Conservation (phyloP, 2,888 invertebrate genomes). For the Luffia ferchaultella region DNA sequence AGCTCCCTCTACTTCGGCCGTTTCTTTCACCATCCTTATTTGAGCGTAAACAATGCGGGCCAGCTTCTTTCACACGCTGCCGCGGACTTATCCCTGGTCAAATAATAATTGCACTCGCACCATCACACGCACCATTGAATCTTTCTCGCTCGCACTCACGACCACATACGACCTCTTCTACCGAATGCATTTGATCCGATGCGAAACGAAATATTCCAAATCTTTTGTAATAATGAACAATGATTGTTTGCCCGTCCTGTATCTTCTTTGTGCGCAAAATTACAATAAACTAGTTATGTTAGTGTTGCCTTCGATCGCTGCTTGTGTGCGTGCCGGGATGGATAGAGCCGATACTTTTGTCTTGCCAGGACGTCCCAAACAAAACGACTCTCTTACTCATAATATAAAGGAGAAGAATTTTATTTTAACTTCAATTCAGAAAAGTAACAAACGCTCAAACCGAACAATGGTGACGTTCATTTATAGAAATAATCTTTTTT, state of each 20-base stretch:
- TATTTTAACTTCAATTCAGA: conserved; percentile 64
- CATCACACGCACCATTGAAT: conserved; percentile 36
- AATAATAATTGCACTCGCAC: conserved; percentile 61
- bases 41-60: conserved; percentile 60
- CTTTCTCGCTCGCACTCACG: conserved; percentile 32
- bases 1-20: conserved; percentile 32
- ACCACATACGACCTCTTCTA: conserved; percentile 43
- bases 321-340: conserved; percentile 52
- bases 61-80: conserved; percentile 63
- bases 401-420: conserved; percentile 64
- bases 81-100: conserved; percentile 62
- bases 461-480: conserved; percentile 58
- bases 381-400: conserved; percentile 55
- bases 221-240: conserved; percentile 66
- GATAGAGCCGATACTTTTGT: conserved; percentile 61
- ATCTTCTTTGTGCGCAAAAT: conserved; percentile 63
- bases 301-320: conserved; percentile 35
- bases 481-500: conserved; percentile 66
- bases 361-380: conserved; percentile 62
- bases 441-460: conserved; percentile 57
- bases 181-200: conserved; percentile 58
- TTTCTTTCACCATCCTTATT: conserved; percentile 59
- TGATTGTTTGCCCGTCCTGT: conserved; percentile 64
- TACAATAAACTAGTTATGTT: conserved; percentile 65
- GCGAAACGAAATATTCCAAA: conserved; percentile 62